Base-by-base conservation (phyloP, 2,888 invertebrate species). In the Protophormia terraenovae region DNA sequence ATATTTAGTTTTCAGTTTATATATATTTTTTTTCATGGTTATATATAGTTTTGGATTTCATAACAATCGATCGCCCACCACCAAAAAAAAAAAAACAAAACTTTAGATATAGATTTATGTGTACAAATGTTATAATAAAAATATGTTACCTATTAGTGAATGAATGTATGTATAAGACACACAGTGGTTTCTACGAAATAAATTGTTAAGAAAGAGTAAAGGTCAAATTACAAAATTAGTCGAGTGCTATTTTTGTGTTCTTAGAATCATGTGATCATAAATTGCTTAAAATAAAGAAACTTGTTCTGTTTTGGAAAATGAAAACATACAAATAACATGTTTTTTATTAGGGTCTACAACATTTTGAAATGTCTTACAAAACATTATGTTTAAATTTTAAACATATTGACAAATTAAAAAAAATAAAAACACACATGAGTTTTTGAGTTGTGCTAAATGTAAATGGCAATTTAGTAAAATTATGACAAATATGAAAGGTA, bases 21-120 rank as follows among this genome's bases (percentile, higher is more conserved):
- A 62, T 53, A 6, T 29, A 7, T 47, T 7, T 41, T 8, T 62
- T 64, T 64, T 72, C 22, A 72, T 64, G 72, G 32, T 47, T 66
- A 64, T 58, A 60, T 75, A 38, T 53, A 69, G 62, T 82, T 69
- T 69, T 41, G 24, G 41, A 45, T 76, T 76, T 82, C 81, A 62
- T 69, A 53, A 76, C 27, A 60, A 76, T 62, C 29, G 16, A 82
- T 62, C 81, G 75, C 81, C 81, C 75, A 76, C 81, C 53, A n/a
- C 35, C 35, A 24, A 10, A 22, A 29, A 14, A 32, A 22, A 45
- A 32, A 47, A 3, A 50, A 24, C n/a, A 47, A n/a, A 58, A 1
- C 10, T 71, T 47, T 24, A 50, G 7, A 45, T 67, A 53, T 76
- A 53, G 3, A 53, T 66, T 12, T 76, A 4, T 60, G 47, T 19